phyloP scores from a whole-genome alignment of 1,140 invertebrate genomes.

The Trichoplusia ni region DNA sequence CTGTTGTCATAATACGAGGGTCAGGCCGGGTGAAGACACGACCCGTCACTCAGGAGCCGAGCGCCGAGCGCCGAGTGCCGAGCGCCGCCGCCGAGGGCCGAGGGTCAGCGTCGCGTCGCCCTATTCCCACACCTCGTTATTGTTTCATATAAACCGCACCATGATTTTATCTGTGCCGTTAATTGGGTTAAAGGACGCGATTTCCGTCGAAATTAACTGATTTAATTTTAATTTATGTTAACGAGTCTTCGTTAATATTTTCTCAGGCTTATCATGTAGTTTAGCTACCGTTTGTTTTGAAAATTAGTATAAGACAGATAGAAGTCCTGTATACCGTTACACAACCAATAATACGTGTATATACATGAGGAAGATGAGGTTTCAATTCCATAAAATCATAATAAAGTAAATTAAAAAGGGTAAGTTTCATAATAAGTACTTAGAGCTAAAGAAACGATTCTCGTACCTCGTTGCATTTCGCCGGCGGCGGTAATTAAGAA shows the following conservation, averaged over 20 bases:
- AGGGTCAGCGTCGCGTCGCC: conserved; percentile 32
- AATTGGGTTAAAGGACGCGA: conserved; percentile 26
- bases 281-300: too few relatives aligned
- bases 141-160: conserved; percentile 50
- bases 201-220: neutral
- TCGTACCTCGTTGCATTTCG: conserved; percentile 54
- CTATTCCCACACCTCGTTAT: conserved; percentile 66
- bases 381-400: neutral
- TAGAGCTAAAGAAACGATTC: conserved; percentile 49
- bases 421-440: conserved; percentile 18
- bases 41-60: conserved; percentile 33
- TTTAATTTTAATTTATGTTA: neutral
- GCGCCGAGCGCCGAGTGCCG: conserved; percentile 43
- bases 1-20: conserved; percentile 5
- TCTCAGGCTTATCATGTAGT: too few relatives aligned
- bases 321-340: too few relatives aligned
- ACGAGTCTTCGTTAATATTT: too few relatives aligned
- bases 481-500: conserved; percentile 71
- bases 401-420: conserved; percentile 28
- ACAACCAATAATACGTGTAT: conserved; percentile 1
- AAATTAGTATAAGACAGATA: too few relatives aligned
- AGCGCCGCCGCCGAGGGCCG: conserved; percentile 40
- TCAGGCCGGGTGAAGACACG: conserved; percentile 11
- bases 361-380: too few relatives aligned
- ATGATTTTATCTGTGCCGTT: conserved; percentile 44